These are phyloP conservation scores for Scomber scombrus DNA, from an alignment of 2,113 vertebrate genomes.

Conservation along the genomic window DNA sequence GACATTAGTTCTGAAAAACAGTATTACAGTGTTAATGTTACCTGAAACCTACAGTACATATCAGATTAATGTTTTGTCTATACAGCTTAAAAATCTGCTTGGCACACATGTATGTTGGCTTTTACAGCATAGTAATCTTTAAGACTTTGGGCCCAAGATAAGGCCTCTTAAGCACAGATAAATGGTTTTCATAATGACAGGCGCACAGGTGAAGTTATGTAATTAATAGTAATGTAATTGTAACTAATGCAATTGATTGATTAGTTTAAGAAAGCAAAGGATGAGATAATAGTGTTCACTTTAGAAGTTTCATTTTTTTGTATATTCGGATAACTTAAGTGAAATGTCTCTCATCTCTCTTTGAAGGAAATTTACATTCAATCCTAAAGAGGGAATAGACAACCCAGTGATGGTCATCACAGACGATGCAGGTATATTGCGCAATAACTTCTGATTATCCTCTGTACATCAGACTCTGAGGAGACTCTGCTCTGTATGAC, in stretches of 20 bases:
- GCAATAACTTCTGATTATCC: not conserved
- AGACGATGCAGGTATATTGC: conserved; percentile 87
- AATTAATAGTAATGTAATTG: not conserved
- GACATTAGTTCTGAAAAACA: not conserved
- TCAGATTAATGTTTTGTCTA: not conserved
- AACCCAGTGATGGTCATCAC: conserved; percentile 91
- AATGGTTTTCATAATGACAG: not conserved
- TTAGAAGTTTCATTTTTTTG: too few species aligned
- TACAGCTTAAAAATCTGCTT: not conserved
- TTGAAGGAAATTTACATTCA: conserved; percentile 91
- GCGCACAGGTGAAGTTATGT: not conserved
- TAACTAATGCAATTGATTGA: not conserved
- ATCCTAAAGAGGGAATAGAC: conserved; percentile 94
- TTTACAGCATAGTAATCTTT: conserved; percentile 44
- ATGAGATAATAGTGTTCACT: too few species aligned
- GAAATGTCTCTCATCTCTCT: conserved; percentile 11
- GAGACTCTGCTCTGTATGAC: not conserved
- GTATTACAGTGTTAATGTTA: not conserved
- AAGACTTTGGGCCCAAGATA: conserved; percentile 55
- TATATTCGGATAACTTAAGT: too few species aligned
- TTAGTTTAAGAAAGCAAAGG: too few species aligned
- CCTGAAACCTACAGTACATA: not conserved
- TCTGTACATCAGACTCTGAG: not conserved
- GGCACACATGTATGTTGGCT: conserved; percentile 8
- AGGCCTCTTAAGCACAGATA: conserved; percentile 5